Conservation (phyloP, 2,797 vertebrate species). For the Crocodylus rhombifer region DNA sequence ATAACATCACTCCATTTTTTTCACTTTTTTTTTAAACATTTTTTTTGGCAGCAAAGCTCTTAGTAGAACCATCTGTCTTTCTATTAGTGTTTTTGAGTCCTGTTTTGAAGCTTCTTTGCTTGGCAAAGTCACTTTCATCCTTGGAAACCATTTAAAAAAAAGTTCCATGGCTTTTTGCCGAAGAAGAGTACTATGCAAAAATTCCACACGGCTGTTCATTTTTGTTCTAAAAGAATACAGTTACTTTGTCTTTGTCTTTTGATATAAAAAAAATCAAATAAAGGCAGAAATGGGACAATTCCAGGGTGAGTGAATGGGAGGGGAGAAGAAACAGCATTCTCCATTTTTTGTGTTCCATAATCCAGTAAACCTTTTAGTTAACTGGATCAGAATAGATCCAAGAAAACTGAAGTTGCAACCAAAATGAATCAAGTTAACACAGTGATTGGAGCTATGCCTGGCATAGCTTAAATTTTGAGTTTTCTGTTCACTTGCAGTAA, state of each 20-base stretch:
- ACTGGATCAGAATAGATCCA: not conserved
- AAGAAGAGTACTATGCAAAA: constrained; percentile 87
- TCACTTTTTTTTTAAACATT: constrained; percentile 79
- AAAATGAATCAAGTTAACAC: not conserved
- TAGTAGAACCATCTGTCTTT: constrained; percentile 99
- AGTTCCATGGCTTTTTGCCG: constrained; percentile 93
- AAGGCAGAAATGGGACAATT: constrained; percentile 46
- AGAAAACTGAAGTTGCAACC: not conserved
- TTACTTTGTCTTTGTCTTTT: constrained; percentile 81
- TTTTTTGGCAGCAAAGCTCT: constrained; percentile 94
- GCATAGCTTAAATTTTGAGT: not conserved
- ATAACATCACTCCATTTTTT: constrained; percentile 85
- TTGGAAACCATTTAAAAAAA: constrained; percentile 93
- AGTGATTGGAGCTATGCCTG: not conserved
- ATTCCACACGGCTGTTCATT: constrained; percentile 91
- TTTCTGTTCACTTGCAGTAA: not conserved
- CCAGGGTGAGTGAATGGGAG: not conserved
- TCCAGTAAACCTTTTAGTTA: not conserved
- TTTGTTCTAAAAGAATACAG: constrained; percentile 81
- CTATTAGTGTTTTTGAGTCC: constrained; percentile 93
- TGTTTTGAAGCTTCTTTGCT: constrained; percentile 88
- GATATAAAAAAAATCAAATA: constrained; percentile 16
- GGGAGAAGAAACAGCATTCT: constrained; percentile 20
- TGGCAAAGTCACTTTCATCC: constrained; percentile 98
- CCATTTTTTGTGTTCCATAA: not conserved